A percentile compares a stretch with the other conserved stretches of the same genome.
Evolutionary conservation across 2,113 vertebrate genomes (phyloP).

Genomic region (Pygoscelis antarcticus): DNA sequence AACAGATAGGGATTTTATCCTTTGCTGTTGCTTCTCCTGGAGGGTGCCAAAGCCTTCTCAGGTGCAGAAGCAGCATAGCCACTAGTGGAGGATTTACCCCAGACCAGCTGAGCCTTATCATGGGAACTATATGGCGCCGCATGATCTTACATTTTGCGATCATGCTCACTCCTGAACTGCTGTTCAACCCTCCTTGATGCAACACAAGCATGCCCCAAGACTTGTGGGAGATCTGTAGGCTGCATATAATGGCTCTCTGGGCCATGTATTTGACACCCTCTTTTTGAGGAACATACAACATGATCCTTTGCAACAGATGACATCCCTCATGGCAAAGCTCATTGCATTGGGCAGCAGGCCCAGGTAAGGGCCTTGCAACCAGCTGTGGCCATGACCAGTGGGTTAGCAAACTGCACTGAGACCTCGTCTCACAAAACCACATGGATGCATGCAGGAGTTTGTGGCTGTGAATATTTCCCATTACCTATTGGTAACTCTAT

Average conservation of each 20-base stretch:
- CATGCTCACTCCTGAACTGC: not conserved
- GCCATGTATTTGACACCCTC: not conserved
- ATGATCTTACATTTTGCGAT: not conserved
- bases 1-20: not conserved
- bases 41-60: not conserved
- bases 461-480: not conserved
- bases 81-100: not conserved
- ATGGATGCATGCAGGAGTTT: not conserved
- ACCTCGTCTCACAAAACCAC: not conserved
- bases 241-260: not conserved
- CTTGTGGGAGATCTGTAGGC: not conserved
- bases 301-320: not conserved
- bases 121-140: fast-evolving
- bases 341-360: not conserved
- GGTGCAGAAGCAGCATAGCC: not conserved
- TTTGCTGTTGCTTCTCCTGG: not conserved
- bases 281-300: not conserved
- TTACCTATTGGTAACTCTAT: not conserved
- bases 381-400: not conserved
- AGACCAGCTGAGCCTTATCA: not conserved
- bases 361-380: not conserved
- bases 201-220: not conserved
- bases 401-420: not conserved
- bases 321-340: not conserved
- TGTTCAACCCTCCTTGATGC: not conserved